Percentiles rank a stretch among this genome's conserved stretches.
Conservation (phyloP, 2,888 invertebrate genomes). For the Parnassius smintheus region DNA sequence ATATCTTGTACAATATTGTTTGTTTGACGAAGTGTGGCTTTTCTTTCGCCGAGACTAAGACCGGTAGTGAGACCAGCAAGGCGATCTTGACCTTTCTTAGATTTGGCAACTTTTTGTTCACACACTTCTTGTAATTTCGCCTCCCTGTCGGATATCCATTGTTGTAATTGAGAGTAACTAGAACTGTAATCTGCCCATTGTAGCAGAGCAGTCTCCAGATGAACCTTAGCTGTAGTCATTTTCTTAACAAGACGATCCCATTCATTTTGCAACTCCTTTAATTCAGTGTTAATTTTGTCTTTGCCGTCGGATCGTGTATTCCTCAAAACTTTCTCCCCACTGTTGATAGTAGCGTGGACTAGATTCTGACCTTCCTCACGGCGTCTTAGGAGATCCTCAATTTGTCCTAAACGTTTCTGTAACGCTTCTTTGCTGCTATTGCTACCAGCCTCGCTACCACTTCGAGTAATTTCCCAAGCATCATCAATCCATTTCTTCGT, state of each 20-base stretch:
- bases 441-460: constrained; percentile 89
- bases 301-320: constrained; percentile 94
- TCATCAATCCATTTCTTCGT: constrained; percentile 93
- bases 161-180: constrained; percentile 93
- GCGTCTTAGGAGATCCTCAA: constrained; percentile 89
- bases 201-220: constrained; percentile 92
- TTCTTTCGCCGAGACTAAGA: constrained; percentile 90
- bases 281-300: constrained; percentile 91
- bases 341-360: constrained; percentile 92
- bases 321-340: constrained; percentile 93
- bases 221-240: constrained; percentile 94
- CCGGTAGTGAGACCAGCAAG: constrained; percentile 86
- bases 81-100: constrained; percentile 87
- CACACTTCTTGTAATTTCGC: constrained; percentile 94
- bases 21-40: constrained; percentile 93
- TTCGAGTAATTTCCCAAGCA: constrained; percentile 90
- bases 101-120: constrained; percentile 90
- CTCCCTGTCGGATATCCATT: constrained; percentile 97
- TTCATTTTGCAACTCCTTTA: constrained; percentile 94
- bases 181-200: constrained; percentile 99
- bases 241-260: constrained; percentile 96
- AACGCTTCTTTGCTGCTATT: constrained; percentile 90
- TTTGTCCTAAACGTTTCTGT: constrained; percentile 89
- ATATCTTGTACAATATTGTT: constrained; percentile 98
- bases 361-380: constrained; percentile 94